Conservation (phyloP, 2,113 vertebrate species). For the Gymnobelideus leadbeateri region DNA sequence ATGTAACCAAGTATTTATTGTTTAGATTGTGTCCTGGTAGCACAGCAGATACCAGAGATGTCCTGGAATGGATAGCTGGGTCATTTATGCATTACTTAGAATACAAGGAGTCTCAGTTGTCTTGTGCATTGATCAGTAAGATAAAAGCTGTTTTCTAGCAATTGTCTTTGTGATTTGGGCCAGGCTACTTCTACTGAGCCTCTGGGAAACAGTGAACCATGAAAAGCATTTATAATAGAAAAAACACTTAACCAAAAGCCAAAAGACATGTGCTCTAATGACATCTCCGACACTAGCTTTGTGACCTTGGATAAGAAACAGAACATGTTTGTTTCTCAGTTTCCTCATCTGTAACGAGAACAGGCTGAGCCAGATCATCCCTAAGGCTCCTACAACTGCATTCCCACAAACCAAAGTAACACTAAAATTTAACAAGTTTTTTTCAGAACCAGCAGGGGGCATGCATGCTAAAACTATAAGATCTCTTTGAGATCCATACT, state of each 20-base stretch:
- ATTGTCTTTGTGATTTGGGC: not conserved
- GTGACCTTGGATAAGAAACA: not conserved
- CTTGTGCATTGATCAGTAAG: not conserved
- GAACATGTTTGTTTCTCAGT: not conserved
- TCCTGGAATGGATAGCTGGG: not conserved
- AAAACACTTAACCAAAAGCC: not conserved
- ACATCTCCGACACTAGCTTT: not conserved
- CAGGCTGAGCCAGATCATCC: not conserved
- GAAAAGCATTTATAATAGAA: not conserved
- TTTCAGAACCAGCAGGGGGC: conserved; percentile 27
- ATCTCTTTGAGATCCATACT: not conserved
- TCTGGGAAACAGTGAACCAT: not conserved
- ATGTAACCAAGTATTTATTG: not conserved
- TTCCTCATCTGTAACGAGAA: not conserved
- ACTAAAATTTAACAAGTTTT: not conserved
- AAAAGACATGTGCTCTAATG: not conserved
- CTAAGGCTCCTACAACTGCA: not conserved
- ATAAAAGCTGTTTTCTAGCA: not conserved
- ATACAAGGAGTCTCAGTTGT: not conserved
- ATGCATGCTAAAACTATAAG: not conserved
- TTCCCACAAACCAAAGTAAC: not conserved
- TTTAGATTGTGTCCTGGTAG: not conserved
- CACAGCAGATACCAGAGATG: not conserved
- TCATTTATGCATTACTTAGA: not conserved
- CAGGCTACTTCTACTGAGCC: not conserved